Base-by-base conservation (phyloP, 2,797 vertebrate species). In the Danio jaintianensis region DNA sequence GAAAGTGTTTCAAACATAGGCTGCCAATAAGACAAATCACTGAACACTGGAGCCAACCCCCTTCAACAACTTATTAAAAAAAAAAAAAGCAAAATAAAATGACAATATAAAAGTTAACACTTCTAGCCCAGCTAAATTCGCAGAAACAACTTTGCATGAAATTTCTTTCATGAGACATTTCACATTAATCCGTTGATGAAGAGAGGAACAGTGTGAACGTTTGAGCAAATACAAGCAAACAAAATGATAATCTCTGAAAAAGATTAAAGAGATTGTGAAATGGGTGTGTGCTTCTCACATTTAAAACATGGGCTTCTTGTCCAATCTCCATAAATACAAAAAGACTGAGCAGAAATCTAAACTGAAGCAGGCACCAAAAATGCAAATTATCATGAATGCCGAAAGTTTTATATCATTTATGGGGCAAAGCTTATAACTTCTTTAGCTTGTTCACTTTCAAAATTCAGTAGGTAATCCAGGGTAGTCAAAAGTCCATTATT, bases 231-330 rank as follows among this genome's bases (percentile, higher is more conserved):
- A 22, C 36, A 18, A 66, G 50, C 4, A 50, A 38, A 22, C 40
- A 18, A 53, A 72, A 22, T n/a, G 0, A 36, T 62, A 42, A 47
- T 43, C 36, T 66, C 38, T 71, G 74, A 63, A 59, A 67, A 66
- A 68, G 80, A 64, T 13, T 72, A 52, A 76, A 69, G 74, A 40
- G 5, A 61, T 53, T 69, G 77, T 20, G 69, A 85, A 74, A 80
- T 22, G 50, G 7, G 77, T 77, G 52, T 62, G 12, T 74, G 64
- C n/a, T 66, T 70, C 55, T 29, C 13, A 52, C 48, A 75, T 56
- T 43, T 42, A 29, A 20, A 63, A 53, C 53, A 1, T 7, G 47
- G 4, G 22, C 45, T 47, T 10, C 29, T 3, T 13, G 45, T 36
- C 29, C 50, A 11, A 43, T 58, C 48, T 58, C 66, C 36, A 77